Conservation (phyloP, 2,888 invertebrate genomes). For the Baronia brevicornis region DNA sequence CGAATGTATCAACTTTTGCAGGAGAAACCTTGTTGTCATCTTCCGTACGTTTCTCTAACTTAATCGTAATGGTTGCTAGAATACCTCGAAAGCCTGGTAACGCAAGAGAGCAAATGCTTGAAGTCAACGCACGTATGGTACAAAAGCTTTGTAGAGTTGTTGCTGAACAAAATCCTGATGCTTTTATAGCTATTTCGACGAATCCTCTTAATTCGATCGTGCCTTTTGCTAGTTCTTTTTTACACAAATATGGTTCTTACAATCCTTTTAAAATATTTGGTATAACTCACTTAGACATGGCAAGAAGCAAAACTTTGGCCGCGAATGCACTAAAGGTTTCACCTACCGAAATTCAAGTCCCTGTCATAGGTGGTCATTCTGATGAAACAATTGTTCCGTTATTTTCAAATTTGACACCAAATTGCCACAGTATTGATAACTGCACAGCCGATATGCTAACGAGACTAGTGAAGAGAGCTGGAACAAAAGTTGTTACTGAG, state of each 20-base stretch:
- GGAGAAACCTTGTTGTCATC: slow-evolving; percentile 29
- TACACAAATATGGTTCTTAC: slow-evolving; percentile 37
- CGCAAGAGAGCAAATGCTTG: slow-evolving; percentile 39
- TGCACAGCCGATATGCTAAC: slow-evolving; percentile 41
- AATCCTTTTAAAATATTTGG: slow-evolving; percentile 50
- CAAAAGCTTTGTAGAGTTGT: slow-evolving; percentile 38
- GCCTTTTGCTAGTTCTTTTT: slow-evolving; percentile 42
- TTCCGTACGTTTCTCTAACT: slow-evolving; percentile 34
- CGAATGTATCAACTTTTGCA: slow-evolving; percentile 27
- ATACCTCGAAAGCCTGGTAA: slow-evolving; percentile 31
- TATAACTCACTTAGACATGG: slow-evolving; percentile 45
- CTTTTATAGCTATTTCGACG: slow-evolving; percentile 45
- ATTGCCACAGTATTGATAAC: slow-evolving; percentile 25
- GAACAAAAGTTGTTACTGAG: slow-evolving; percentile 36
- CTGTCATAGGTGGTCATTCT: slow-evolving; percentile 54
- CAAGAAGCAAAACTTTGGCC: slow-evolving; percentile 34
- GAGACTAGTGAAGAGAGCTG: slow-evolving; percentile 40
- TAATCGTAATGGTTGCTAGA: slow-evolving; percentile 41
- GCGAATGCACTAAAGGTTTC: slow-evolving; percentile 34
- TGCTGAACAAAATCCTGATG: slow-evolving; percentile 36
- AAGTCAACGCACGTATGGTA: slow-evolving; percentile 38
- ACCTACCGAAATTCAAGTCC: slow-evolving; percentile 32
- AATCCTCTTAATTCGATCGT: slow-evolving; percentile 49
- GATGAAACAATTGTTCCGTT: slow-evolving; percentile 49
- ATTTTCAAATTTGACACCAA: slow-evolving; percentile 44